Evolutionary conservation across 2,797 vertebrate species (phyloP).

Genomic region (Arctocebus calabarensis): DNA sequence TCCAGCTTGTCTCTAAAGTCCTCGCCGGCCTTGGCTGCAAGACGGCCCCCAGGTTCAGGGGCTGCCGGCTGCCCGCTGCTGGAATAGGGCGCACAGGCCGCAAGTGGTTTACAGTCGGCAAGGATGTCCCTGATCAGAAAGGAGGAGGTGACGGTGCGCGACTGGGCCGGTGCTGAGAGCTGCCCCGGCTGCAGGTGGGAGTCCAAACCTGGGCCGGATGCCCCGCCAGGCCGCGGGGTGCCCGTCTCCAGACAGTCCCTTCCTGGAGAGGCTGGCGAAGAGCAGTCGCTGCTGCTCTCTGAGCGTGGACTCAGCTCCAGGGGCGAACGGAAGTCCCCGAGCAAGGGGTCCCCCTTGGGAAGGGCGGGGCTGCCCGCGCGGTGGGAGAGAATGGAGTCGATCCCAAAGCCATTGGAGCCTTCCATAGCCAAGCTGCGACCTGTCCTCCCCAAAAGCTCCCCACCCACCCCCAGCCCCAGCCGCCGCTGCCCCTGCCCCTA

Average conservation of each 20-base stretch:
- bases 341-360: slow-evolving; percentile 94
- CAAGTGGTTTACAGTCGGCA: slow-evolving; percentile 97
- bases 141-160: slow-evolving; percentile 97
- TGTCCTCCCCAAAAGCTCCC: slow-evolving; percentile 77
- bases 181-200: slow-evolving; percentile 93
- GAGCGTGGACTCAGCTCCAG: slow-evolving; percentile 96
- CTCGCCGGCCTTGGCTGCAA: slow-evolving; percentile 92
- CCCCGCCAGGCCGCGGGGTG: slow-evolving; percentile 89
- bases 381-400: slow-evolving; percentile 98
- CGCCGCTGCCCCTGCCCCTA: slow-evolving; percentile 84
- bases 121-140: slow-evolving; percentile 99
- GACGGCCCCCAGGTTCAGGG: slow-evolving; percentile 92
- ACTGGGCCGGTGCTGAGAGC: slow-evolving; percentile 94
- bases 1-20: slow-evolving; percentile 95
- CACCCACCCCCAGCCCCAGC: slow-evolving; percentile 77
- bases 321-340: slow-evolving; percentile 94
- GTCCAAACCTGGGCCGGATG: slow-evolving; percentile 90
- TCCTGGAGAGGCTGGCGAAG: slow-evolving; percentile 94
- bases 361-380: slow-evolving; percentile 94
- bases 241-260: slow-evolving; percentile 93
- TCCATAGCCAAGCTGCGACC: slow-evolving; percentile 92
- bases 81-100: slow-evolving; percentile 98
- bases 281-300: slow-evolving; percentile 95
- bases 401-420: slow-evolving; percentile 97
- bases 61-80: slow-evolving; percentile 95